Percentiles rank a stretch among this genome's conserved stretches.
These are phyloP conservation scores for Oxystoma pomonae DNA, from an alignment of 2,888 invertebrate genomes.

Conservation along the genomic window DNA sequence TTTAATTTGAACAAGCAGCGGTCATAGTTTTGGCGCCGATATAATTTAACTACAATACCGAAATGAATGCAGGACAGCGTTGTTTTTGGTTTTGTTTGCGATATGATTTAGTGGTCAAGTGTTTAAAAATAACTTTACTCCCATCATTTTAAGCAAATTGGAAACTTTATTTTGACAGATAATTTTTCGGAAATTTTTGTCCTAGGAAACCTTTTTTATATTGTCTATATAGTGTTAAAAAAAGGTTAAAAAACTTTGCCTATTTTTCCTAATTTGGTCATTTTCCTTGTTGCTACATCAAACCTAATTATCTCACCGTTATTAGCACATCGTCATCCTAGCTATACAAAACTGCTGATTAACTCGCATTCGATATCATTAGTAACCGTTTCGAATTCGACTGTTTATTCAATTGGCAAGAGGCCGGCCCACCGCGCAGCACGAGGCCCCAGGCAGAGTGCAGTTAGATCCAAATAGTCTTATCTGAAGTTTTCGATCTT, in stretches of 20 bases:
- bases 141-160: no score
- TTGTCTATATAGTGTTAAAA: no score
- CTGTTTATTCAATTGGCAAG: background rate
- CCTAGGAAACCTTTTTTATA: no score
- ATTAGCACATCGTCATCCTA: no score
- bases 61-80: background rate
- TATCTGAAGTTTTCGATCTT: conserved; percentile 42
- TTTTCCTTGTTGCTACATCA: no score
- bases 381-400: background rate
- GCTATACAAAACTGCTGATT: background rate
- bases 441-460: background rate
- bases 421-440: background rate
- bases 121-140: no score
- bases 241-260: no score
- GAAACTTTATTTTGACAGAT: no score
- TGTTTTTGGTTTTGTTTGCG: background rate
- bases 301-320: no score
- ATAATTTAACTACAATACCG: background rate
- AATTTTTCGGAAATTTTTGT: no score
- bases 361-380: background rate
- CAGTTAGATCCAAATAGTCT: background rate
- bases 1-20: conserved; percentile 22
- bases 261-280: no score
- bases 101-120: no score
- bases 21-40: conserved; percentile 28